These are phyloP conservation scores for Steinernema khuongi DNA, from an alignment of 1,140 invertebrate species.

Conservation along the genomic window DNA sequence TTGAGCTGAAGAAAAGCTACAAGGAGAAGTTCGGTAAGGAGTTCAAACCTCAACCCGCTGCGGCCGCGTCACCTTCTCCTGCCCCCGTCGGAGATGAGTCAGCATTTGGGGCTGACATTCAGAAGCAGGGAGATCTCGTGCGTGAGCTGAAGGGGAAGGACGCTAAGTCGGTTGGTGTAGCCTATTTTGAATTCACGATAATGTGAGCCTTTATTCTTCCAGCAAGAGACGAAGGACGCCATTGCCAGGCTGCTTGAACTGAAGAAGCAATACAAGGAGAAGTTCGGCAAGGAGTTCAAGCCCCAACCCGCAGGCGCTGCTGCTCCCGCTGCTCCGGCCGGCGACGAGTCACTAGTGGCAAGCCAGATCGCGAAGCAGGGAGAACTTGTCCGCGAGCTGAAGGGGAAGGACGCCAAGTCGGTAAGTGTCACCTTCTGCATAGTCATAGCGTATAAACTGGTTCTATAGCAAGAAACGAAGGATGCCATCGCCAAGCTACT, in stretches of 20 bases:
- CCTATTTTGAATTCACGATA: too few species aligned
- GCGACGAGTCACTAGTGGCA: background rate
- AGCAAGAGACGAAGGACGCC: constrained; percentile 40
- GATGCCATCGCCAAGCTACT: constrained; percentile 34
- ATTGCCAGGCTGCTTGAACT: constrained; percentile 33
- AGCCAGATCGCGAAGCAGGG: constrained; percentile 29
- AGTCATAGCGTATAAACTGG: background rate
- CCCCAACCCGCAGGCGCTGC: constrained; percentile 26
- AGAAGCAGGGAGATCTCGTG: constrained; percentile 38
- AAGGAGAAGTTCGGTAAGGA: constrained; percentile 38
- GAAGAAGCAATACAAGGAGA: constrained; percentile 43
- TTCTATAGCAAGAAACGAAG: constrained; percentile 35
- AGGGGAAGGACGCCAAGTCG: constrained; percentile 40
- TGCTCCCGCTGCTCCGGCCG: background rate
- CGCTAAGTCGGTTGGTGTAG: constrained; percentile 25
- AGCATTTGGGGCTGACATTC: constrained; percentile 28
- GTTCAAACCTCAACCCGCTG: constrained; percentile 35
- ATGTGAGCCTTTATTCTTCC: constrained; percentile 6
- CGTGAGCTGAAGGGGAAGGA: constrained; percentile 43
- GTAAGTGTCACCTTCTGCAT: background rate
- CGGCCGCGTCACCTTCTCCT: constrained; percentile 17
- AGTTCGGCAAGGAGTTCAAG: constrained; percentile 38
- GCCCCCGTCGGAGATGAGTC: constrained; percentile 2
- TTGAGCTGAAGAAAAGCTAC: constrained; percentile 43
- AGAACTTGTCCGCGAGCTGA: constrained; percentile 40